Evolutionary conservation across 1,140 invertebrate species (phyloP).

Genomic region (Parapsyche elsis): DNA sequence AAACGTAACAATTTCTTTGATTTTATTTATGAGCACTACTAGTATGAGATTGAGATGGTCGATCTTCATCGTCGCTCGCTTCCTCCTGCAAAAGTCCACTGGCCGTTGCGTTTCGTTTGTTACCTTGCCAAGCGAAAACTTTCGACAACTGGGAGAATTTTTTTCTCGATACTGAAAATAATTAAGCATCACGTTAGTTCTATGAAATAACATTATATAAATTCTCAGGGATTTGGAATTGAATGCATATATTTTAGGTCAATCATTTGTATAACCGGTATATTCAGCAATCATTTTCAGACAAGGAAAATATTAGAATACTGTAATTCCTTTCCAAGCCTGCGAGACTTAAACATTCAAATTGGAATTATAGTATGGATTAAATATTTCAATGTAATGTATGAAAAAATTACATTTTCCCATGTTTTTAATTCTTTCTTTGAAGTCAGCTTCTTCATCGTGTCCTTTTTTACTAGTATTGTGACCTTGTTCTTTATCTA

Average conservation of each 20-base stretch:
- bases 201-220: not conserved
- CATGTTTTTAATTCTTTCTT: constrained; percentile 88
- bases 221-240: too few relatives aligned
- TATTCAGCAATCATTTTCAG: too few relatives aligned
- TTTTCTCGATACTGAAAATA: constrained; percentile 76
- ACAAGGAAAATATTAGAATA: too few relatives aligned
- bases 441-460: constrained; percentile 84
- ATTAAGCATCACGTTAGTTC: constrained; percentile 29
- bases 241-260: too few relatives aligned
- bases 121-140: constrained; percentile 77
- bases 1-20: too few relatives aligned
- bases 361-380: too few relatives aligned
- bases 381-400: not conserved
- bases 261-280: too few relatives aligned
- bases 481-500: constrained; percentile 77
- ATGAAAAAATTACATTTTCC: constrained; percentile 74
- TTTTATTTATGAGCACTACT: constrained; percentile 38
- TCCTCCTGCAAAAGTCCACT: constrained; percentile 70
- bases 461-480: constrained; percentile 68
- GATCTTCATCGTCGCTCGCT: constrained; percentile 71
- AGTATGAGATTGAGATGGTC: constrained; percentile 30
- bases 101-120: constrained; percentile 75
- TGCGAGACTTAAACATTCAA: too few relatives aligned
- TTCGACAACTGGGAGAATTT: constrained; percentile 85
- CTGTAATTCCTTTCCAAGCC: too few relatives aligned